Base-by-base conservation (phyloP, 1,140 invertebrate genomes). In the Colletes gigas region DNA sequence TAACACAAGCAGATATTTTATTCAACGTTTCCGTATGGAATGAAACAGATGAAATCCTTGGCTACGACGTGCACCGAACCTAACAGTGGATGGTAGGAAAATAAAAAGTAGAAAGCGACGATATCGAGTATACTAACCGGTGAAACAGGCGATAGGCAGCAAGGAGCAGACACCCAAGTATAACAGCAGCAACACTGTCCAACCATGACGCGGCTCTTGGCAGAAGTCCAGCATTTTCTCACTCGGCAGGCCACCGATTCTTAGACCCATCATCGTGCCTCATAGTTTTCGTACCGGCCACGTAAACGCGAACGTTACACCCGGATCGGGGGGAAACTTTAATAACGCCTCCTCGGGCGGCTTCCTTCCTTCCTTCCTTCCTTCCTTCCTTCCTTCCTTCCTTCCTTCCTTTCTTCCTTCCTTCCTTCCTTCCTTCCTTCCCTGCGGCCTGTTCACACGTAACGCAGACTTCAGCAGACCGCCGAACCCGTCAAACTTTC, bases 201-300 rank as follows among this genome's bases (percentile, higher is more conserved):
- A 82, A 86, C 81, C 86, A 81, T 91, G 90, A 89, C 88, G 81
- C 83, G 83, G 85, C 84, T 90, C 85, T 86, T 92, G 92, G 92
- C 90, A 86, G 52, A 8, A 52, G 62, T 91, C 90, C 90, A 91
- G 84, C 72, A 88, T 89, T 89, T 84, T 88, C 83, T 87, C 84
- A 81, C 84, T 90, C 83, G 88, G 84, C 88, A 88, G 89, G 88
- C 90, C 91, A 89, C 90, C 90, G 88, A 90, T 90, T 91, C 89
- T 92, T 91, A 83, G 90, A 87, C 90, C 87, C 88, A 81, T 92
- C 92, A 92, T 92, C 90, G 89, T 90, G 85, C 78, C 83, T 73
- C 71, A 92, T 92, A 92, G 89, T 88, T 92, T 91, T 92, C 89
- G 90, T 88, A 89, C 88, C 85, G 80, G 80, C 89, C 90, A 89